Evolutionary conservation across 2,113 vertebrate species (phyloP).

Genomic region (Hyperoodon ampullatus): DNA sequence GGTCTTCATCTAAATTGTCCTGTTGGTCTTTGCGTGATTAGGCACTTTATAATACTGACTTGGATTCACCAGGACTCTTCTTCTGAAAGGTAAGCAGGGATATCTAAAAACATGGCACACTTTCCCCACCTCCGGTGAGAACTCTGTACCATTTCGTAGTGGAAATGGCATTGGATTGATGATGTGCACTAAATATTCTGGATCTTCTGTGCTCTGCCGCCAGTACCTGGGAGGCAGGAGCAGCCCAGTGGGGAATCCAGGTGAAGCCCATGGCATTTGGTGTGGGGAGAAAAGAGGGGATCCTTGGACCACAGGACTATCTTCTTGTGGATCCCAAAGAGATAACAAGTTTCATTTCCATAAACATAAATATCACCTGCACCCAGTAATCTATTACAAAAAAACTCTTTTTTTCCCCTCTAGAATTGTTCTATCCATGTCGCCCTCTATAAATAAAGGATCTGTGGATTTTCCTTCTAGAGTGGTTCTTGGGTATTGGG

Average conservation of each 20-base stretch:
- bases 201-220: background rate
- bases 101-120: fast-evolving
- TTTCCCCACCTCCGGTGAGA: fast-evolving
- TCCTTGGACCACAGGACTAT: background rate
- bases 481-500: background rate
- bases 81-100: too few species aligned
- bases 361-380: background rate
- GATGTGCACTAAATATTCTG: fast-evolving
- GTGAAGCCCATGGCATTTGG: fast-evolving
- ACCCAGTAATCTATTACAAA: background rate
- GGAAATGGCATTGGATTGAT: fast-evolving
- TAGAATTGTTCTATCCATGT: background rate
- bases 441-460: background rate
- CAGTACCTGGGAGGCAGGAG: fast-evolving
- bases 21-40: fast-evolving
- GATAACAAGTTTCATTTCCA: background rate
- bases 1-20: fast-evolving
- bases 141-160: fast-evolving
- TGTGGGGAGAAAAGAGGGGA: fast-evolving
- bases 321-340: background rate
- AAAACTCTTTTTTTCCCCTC: background rate
- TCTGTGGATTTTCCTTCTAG: background rate
- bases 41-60: fast-evolving
- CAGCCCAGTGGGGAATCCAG: background rate
- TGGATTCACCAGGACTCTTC: fast-evolving